Evolutionary conservation across 2,888 invertebrate species (phyloP).

Genomic region (Orchestes rusci): DNA sequence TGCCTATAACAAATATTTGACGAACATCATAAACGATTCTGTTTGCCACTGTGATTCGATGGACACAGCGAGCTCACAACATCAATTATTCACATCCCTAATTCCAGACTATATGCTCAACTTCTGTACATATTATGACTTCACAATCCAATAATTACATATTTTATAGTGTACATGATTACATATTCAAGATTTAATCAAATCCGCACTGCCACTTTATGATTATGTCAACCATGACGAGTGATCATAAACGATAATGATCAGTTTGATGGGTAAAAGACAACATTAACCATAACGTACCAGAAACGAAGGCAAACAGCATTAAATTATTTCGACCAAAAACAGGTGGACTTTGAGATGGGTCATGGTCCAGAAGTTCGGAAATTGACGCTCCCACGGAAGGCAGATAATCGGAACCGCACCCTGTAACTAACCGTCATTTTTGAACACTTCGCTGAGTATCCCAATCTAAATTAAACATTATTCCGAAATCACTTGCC

Average conservation of each 20-base stretch:
- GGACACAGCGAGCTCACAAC: conserved; percentile 19
- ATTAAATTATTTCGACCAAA: too few species aligned
- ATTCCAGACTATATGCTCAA: conserved; percentile 11
- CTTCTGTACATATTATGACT: conserved; percentile 6
- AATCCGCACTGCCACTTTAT: conserved; percentile 9
- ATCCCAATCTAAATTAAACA: conserved; percentile 24
- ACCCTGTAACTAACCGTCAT: conserved; percentile 18
- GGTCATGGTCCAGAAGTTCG: conserved; percentile 18
- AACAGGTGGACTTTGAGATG: too few species aligned
- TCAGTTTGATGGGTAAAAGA: too few species aligned
- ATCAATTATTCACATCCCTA: conserved; percentile 23
- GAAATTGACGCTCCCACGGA: conserved; percentile 19
- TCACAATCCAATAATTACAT: conserved; percentile 20
- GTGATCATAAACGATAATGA: too few species aligned
- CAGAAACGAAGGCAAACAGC: too few species aligned
- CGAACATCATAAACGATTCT: conserved; percentile 23
- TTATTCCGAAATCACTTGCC: conserved; percentile 22
- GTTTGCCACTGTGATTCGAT: conserved; percentile 23
- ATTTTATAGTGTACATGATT: conserved; percentile 12
- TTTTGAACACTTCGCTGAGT: conserved; percentile 21
- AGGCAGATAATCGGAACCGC: conserved; percentile 17
- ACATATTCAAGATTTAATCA: conserved; percentile 20
- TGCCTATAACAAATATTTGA: conserved; percentile 21
- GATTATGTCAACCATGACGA: too few species aligned
- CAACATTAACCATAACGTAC: too few species aligned